Conservation (phyloP, 2,797 vertebrate species). For the Trachurus trachurus region DNA sequence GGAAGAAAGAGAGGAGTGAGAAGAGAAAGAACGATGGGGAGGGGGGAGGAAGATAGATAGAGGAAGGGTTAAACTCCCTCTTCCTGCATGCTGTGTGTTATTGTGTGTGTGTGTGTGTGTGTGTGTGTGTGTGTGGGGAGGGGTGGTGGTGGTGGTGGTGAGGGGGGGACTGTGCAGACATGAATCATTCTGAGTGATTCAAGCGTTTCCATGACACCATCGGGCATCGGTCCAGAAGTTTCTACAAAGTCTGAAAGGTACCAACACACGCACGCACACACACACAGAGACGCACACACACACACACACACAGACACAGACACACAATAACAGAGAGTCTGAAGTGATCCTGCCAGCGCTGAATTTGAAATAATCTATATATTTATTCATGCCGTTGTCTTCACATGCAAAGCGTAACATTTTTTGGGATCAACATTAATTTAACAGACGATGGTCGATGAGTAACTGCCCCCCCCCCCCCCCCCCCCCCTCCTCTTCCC, state of each 20-base stretch:
- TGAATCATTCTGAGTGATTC: conserved; percentile 97
- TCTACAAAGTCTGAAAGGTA: conserved; percentile 93
- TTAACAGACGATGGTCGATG: conserved; percentile 75
- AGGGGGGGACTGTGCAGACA: conserved; percentile 85
- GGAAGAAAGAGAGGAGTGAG: conserved; percentile 40
- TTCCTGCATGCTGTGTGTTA: conserved; percentile 74
- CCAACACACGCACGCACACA: conserved; percentile 71
- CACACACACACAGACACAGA: conserved; percentile 38
- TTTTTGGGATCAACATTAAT: conserved; percentile 73
- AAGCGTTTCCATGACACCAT: conserved; percentile 99
- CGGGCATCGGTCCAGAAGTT: conserved; percentile 95
- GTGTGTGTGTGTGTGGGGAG: conserved; percentile 44
- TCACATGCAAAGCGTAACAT: conserved; percentile 56
- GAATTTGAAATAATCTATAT: conserved; percentile 66
- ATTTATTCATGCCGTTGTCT: conserved; percentile 67
- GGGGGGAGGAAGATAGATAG: conserved; percentile 73
- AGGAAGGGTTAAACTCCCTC: conserved; percentile 91
- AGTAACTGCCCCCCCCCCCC: conserved; percentile 62
- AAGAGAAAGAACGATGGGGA: conserved; percentile 16
- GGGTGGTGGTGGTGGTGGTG: conserved; percentile 57
- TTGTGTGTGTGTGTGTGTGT: conserved; percentile 41
- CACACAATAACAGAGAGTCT: conserved; percentile 34
- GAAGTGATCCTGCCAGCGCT: conserved; percentile 32
- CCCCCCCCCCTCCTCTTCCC: neutral
- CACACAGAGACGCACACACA: conserved; percentile 60